Evolutionary conservation across 2,888 invertebrate species (phyloP).

Genomic region (Agelastica alni): DNA sequence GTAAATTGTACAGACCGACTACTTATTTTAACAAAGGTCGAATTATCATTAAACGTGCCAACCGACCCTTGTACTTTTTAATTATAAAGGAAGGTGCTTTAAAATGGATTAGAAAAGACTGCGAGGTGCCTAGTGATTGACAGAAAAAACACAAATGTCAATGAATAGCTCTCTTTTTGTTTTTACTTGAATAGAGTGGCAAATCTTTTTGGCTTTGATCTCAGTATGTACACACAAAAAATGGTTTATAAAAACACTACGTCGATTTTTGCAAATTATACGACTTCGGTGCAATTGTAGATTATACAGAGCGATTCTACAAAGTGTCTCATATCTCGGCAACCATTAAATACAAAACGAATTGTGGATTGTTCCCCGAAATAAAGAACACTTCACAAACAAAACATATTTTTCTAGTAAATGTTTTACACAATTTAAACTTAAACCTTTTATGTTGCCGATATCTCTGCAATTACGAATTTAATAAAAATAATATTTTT

Average conservation of each 20-base stretch:
- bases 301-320: too few relatives aligned
- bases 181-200: constrained; percentile 33
- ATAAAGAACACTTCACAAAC: too few relatives aligned
- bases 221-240: constrained; percentile 51
- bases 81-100: constrained; percentile 42
- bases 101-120: constrained; percentile 51
- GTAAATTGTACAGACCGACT: not conserved
- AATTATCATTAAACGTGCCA: not conserved
- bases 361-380: too few relatives aligned
- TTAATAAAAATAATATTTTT: too few relatives aligned
- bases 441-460: too few relatives aligned
- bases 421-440: too few relatives aligned
- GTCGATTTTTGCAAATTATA: constrained; percentile 9
- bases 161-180: constrained; percentile 48
- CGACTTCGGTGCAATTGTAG: too few relatives aligned
- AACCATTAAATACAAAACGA: too few relatives aligned
- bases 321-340: too few relatives aligned
- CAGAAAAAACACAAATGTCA: constrained; percentile 41
- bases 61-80: constrained; percentile 10
- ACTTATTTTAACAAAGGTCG: too few relatives aligned
- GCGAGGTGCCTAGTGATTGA: constrained; percentile 53
- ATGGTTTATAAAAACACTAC: constrained; percentile 16
- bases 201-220: constrained; percentile 46
- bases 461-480: too few relatives aligned
- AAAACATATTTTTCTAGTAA: too few relatives aligned